phyloP scores from a whole-genome alignment of 2,888 invertebrate genomes.

The Macrosoma leucophasiata region DNA sequence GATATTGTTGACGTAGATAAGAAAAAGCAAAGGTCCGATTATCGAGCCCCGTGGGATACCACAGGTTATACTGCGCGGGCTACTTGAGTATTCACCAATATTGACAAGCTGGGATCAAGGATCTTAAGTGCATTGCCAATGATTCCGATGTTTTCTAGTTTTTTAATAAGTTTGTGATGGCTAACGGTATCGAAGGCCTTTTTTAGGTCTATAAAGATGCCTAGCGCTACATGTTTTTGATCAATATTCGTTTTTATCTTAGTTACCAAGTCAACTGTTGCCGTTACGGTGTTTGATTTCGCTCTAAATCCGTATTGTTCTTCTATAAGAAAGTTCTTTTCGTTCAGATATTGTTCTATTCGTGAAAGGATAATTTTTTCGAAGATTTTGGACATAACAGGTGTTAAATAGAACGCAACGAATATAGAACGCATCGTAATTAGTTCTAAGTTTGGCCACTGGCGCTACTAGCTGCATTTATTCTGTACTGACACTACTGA shows the following conservation, averaged over 20 bases:
- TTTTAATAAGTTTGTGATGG: background rate
- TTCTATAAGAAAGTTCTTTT: conserved; percentile 3
- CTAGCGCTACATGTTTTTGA: conserved; percentile 6
- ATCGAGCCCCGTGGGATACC: too few relatives aligned
- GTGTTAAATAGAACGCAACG: too few relatives aligned
- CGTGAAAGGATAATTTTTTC: conserved; percentile 11
- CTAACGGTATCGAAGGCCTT: conserved; percentile 6
- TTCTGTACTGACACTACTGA: too few relatives aligned
- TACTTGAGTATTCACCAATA: too few relatives aligned
- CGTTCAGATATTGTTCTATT: conserved; percentile 4
- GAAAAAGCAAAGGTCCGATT: conserved; percentile 8
- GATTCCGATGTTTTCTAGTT: background rate
- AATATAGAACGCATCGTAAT: too few relatives aligned
- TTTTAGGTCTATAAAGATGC: conserved; percentile 10
- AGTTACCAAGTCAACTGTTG: conserved; percentile 6
- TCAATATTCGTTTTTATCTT: conserved; percentile 7
- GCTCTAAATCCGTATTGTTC: conserved; percentile 8
- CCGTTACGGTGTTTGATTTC: conserved; percentile 7
- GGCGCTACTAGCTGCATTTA: too few relatives aligned
- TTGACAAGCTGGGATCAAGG: too few relatives aligned
- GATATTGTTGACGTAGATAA: conserved; percentile 12
- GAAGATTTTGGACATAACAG: conserved; percentile 14
- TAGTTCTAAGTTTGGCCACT: too few relatives aligned
- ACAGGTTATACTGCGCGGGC: too few relatives aligned
- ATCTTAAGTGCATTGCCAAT: background rate